Conservation (phyloP, 2,113 vertebrate species). For the Gymnarchus niloticus region DNA sequence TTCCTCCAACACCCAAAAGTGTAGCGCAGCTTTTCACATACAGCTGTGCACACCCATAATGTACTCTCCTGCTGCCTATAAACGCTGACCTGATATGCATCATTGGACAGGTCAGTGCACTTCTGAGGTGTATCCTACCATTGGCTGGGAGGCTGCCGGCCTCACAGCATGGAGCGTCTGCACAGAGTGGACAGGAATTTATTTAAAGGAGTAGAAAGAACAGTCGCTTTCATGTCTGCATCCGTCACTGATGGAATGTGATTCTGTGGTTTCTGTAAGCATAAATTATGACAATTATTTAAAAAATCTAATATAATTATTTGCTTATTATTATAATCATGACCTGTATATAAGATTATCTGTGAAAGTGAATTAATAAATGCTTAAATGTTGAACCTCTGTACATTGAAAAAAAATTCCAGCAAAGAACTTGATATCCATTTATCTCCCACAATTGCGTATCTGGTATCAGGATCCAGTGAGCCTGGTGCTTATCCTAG, state of each 20-base stretch:
- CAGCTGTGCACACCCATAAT: background rate
- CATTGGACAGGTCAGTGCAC: background rate
- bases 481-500: too few species aligned
- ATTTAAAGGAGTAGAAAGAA: slow-evolving; percentile 16
- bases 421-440: background rate
- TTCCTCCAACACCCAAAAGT: background rate
- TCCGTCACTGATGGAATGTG: slow-evolving; percentile 1
- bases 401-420: background rate
- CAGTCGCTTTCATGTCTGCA: background rate
- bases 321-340: slow-evolving; percentile 28
- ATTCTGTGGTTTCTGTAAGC: slow-evolving; percentile 11
- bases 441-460: background rate
- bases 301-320: slow-evolving; percentile 9
- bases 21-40: background rate
- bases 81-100: background rate
- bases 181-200: background rate
- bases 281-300: slow-evolving; percentile 14
- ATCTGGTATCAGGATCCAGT: background rate
- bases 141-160: background rate
- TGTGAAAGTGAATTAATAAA: slow-evolving; percentile 22
- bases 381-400: background rate
- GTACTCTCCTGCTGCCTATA: too few species aligned
- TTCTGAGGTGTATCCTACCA: background rate
- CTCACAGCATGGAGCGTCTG: too few species aligned
- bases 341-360: slow-evolving; percentile 39